Evolutionary conservation across 2,113 vertebrate species (phyloP), one percentile per base, ranked within the genome.

Genomic region (Channa argus): DNA sequence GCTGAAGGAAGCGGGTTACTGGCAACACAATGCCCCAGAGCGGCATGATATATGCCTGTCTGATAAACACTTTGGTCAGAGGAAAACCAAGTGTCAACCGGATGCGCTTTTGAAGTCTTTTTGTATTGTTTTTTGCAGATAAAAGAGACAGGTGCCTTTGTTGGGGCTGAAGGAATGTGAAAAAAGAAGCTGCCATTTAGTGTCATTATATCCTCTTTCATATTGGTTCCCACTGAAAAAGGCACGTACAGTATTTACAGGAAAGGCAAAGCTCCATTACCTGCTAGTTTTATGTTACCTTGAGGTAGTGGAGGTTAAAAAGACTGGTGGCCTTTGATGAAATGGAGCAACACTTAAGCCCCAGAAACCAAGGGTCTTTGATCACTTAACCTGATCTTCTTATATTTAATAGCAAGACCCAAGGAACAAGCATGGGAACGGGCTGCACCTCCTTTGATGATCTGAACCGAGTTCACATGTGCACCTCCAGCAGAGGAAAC

Each of bases 381-480:
- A 92, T 92, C 87, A 84, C 73, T 91, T 91, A 82, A 91, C 90
- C 85, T 82, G 88, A 91, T 91, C 88, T 86, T 81, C 88, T 86
- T 90, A 84, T 90, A 78, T 89, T 89, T 87, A 90, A 85, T 75
- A 82, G 85, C 66, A 79, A 71, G 71, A 76, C 77, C 73, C 33
- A 70, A 78, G 80, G 77, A 81, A 77, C 77, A 77, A 82, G 81
- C 80, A 72, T 89, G 86, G 82, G 85, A 87, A 87, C 41, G 4
- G 66, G 33, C 68, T 63, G 56, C 53, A 38, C 59, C 76, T 82
- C 74, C 82, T 92, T 89, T 88, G 82, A 92, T 86, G 86, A 86
- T 83, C 55, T 59, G 50, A 66, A 49, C 63, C 4, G 4, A 33
- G 72, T 71, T 85, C 72, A 68, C 67, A 68, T 77, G 51, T 59